phyloP scores from a whole-genome alignment of 2,888 invertebrate species.

The Nasonia oneida region DNA sequence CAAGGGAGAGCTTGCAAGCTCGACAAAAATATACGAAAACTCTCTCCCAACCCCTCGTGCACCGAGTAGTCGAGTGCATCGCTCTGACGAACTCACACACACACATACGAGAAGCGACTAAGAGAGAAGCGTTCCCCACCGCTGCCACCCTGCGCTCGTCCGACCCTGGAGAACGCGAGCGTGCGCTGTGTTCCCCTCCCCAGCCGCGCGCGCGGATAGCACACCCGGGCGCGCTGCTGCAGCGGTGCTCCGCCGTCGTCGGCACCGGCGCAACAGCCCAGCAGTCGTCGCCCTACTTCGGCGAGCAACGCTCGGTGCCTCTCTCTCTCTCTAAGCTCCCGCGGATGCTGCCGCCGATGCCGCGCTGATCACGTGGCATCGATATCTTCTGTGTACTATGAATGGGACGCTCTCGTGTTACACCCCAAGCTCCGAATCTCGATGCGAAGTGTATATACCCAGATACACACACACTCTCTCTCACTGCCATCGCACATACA shows the following conservation, averaged over 20 bases:
- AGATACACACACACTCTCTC: no score
- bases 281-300: constrained; percentile 79
- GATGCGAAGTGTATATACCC: no score
- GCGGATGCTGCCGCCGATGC: not conserved
- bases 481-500: no score
- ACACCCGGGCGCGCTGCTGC: constrained; percentile 36
- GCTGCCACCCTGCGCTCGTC: constrained; percentile 2
- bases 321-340: constrained; percentile 33
- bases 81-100: not conserved
- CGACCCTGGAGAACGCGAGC: constrained; percentile 53
- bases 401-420: not conserved
- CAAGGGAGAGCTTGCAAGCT: not conserved
- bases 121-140: constrained; percentile 33
- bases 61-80: constrained; percentile 47
- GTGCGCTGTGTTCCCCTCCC: constrained; percentile 47
- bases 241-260: constrained; percentile 63
- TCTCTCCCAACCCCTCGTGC: not conserved
- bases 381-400: not conserved
- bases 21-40: not conserved
- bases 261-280: constrained; percentile 72
- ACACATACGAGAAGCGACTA: no score
- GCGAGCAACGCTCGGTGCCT: constrained; percentile 65
- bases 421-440: no score
- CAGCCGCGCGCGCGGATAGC: constrained; percentile 43
- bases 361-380: not conserved